Evolutionary conservation across 2,797 vertebrate species (phyloP), one percentile per base, ranked within the genome.

Genomic region (Ispidina picta): DNA sequence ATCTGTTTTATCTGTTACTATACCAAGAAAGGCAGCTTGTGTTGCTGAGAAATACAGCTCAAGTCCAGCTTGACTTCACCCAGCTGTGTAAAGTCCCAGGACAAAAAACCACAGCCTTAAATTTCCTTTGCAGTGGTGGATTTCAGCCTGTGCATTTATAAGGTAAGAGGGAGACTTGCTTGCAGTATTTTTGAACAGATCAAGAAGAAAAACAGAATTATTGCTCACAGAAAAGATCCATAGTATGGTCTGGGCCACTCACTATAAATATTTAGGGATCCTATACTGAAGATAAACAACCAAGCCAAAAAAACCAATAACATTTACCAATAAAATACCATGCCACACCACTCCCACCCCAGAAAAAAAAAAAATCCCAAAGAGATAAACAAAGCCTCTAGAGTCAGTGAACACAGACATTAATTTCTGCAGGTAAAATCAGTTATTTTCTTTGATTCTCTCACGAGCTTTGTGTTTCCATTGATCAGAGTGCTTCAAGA

Each of bases 1-100:
- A 48, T 83, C 48, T 92, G 33, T 83, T 35, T 91, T 87, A 94
- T 68, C 64, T 46, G n/a, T 55, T 29, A 15, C 6, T 92, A 89
- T 44, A 20, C 6, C 52, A 28, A 54, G 25, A 70, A 89, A 54
- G 13, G 18, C 20, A 89, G 44, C 7, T 93, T 93, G 90, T 69
- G n/a, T 28, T 55, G 66, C 23, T n/a, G 51, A 72, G 68, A 88
- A 88, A 48, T 12, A 89, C 14, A 86, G 18, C 35, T 91, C 8
- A 82, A 94, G 58, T 83, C 49, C 49, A 87, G 3, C 18, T 43
- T 77, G 43, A 83, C 31, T 77, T 87, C 33, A 35, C 23, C 14
- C 8, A 46, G 23, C 16, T 68, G 9, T 28, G 15, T 54, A 29
- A n/a, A 73, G 39, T 15, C 25, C 23, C 1, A 2, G 29, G 39